Conservation (phyloP, 2,113 vertebrate genomes). For the Notothenia coriiceps region DNA sequence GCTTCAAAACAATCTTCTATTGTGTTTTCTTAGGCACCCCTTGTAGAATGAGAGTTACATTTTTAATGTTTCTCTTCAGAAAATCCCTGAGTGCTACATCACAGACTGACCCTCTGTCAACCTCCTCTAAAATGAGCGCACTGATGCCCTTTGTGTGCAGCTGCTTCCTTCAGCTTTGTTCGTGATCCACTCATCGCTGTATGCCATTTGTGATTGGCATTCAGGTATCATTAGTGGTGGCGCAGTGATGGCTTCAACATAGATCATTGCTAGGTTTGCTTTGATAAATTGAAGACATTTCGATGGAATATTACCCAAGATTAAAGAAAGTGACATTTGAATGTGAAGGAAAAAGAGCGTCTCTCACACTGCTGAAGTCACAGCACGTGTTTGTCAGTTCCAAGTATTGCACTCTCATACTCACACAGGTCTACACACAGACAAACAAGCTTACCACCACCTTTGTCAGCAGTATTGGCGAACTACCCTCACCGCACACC, state of each 20-base stretch:
- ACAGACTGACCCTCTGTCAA: conserved; percentile 5
- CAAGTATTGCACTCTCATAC: neutral
- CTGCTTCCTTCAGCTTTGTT: conserved; percentile 8
- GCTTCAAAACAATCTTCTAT: too few relatives aligned
- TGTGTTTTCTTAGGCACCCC: too few relatives aligned
- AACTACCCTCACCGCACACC: conserved; percentile 39
- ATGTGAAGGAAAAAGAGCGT: conserved; percentile 20
- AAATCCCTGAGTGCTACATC: too few relatives aligned
- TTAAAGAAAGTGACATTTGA: conserved; percentile 50
- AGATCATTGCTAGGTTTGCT: conserved; percentile 28
- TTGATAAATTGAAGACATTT: conserved; percentile 50
- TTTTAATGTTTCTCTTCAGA: too few relatives aligned
- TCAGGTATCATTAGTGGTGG: conserved; percentile 32
- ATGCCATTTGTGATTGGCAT: conserved; percentile 29
- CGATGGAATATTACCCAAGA: conserved; percentile 43
- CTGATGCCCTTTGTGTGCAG: conserved; percentile 17
- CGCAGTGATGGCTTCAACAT: neutral
- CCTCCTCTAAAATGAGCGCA: conserved; percentile 11
- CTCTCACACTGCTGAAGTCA: conserved; percentile 30
- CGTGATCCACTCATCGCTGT: conserved; percentile 4
- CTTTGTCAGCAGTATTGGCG: conserved; percentile 74
- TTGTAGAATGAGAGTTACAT: too few relatives aligned
- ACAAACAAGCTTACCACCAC: conserved; percentile 57
- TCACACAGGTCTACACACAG: conserved; percentile 15
- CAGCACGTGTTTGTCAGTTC: conserved; percentile 44